Evolutionary conservation across 2,797 vertebrate species (phyloP).

Genomic region (Podargus strigoides): DNA sequence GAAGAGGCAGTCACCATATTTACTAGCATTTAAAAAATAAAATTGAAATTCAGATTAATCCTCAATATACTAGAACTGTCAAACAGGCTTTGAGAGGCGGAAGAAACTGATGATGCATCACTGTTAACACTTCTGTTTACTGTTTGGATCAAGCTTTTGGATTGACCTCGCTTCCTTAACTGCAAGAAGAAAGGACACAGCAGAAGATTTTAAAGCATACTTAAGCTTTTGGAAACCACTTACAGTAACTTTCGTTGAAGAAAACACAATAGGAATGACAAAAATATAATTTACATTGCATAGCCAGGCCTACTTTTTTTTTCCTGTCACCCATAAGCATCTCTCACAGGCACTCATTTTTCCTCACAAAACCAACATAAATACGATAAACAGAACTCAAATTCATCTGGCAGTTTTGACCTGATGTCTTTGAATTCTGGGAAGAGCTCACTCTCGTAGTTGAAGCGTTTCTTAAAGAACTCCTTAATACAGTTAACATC

Average conservation of each 20-base stretch:
- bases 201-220: neutral
- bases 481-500: conserved; percentile 93
- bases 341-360: neutral
- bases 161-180: neutral
- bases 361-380: neutral
- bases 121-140: neutral
- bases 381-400: neutral
- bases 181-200: neutral
- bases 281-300: neutral
- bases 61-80: neutral
- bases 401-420: conserved; percentile 67
- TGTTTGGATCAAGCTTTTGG: neutral
- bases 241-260: neutral
- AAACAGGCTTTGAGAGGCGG: neutral
- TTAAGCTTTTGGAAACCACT: neutral
- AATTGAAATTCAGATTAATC: neutral
- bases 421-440: conserved; percentile 89
- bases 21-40: neutral
- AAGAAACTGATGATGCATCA: neutral
- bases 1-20: neutral
- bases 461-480: conserved; percentile 88
- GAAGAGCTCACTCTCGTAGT: conserved; percentile 92
- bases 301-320: neutral
- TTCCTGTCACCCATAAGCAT: neutral
- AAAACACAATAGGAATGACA: neutral